Percentiles rank a stretch among this genome's conserved stretches.
phyloP scores from a whole-genome alignment of 1,140 invertebrate species.

The Sweltsa coloradensis region DNA sequence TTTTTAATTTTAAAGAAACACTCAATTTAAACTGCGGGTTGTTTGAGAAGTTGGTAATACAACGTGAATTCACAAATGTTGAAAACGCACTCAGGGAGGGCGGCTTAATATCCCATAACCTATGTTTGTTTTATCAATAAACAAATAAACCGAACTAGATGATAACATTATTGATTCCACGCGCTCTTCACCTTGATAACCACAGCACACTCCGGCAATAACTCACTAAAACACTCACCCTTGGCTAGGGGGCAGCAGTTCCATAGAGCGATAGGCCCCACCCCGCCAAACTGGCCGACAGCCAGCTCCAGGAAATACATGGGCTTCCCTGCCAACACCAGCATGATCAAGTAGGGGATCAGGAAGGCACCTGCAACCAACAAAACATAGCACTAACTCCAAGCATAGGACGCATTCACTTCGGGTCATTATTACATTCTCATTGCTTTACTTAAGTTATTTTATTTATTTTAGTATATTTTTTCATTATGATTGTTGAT shows the following conservation, averaged over 20 bases:
- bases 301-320: slow-evolving; percentile 58
- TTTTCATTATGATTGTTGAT: no score
- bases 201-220: background rate
- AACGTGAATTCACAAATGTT: no score
- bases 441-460: no score
- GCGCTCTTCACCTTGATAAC: background rate
- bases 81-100: no score
- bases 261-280: slow-evolving; percentile 35
- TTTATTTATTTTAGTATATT: no score
- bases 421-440: no score
- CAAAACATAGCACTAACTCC: slow-evolving; percentile 11
- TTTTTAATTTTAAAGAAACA: no score
- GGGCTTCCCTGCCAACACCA: slow-evolving; percentile 64
- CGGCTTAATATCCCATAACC: no score
- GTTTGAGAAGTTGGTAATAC: no score
- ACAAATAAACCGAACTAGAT: background rate
- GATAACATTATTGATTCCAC: background rate
- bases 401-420: no score
- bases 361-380: slow-evolving; percentile 59
- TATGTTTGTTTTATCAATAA: no score
- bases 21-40: no score
- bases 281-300: slow-evolving; percentile 43
- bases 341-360: slow-evolving; percentile 65
- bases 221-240: slow-evolving; percentile 26
- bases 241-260: slow-evolving; percentile 32